phyloP scores from a whole-genome alignment of 1,140 invertebrate genomes.

The Drosophila punjabiensis region DNA sequence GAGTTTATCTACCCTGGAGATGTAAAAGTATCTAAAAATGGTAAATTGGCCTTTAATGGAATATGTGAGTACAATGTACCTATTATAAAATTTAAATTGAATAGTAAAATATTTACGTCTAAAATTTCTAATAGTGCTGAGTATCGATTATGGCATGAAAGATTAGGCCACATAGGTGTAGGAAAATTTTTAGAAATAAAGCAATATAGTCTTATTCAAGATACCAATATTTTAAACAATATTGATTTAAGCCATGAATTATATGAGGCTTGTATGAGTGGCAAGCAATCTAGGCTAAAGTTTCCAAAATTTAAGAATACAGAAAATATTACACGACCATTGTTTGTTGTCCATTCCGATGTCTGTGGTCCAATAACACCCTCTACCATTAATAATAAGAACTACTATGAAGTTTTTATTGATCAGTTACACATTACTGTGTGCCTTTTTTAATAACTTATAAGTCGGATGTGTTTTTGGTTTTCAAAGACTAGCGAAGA shows the following conservation, averaged over 20 bases:
- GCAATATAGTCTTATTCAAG: constrained; percentile 14
- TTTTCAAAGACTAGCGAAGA: too few species aligned
- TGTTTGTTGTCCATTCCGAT: too few species aligned
- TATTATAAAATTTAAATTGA: constrained; percentile 10
- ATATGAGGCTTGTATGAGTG: too few species aligned
- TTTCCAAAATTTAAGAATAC: constrained; percentile 77
- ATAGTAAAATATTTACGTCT: constrained; percentile 9
- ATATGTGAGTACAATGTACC: constrained; percentile 10
- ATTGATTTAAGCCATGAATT: constrained; percentile 9
- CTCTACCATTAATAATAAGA: too few species aligned
- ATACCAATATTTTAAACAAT: constrained; percentile 10
- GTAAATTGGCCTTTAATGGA: constrained; percentile 29
- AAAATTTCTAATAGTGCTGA: constrained; percentile 15
- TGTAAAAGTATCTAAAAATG: constrained; percentile 44
- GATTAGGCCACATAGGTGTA: constrained; percentile 6
- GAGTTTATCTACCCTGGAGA: constrained; percentile 41
- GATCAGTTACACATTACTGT: too few species aligned
- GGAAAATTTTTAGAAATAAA: constrained; percentile 24
- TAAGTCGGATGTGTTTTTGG: too few species aligned
- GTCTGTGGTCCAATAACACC: too few species aligned
- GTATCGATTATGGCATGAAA: constrained; percentile 28
- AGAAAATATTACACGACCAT: constrained; percentile 71
- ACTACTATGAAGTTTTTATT: too few species aligned
- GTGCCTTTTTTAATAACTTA: too few species aligned
- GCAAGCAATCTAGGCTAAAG: constrained; percentile 29